Percentiles rank a stretch among this genome's conserved stretches.
These are phyloP conservation scores for Mythimna pallens DNA, from an alignment of 2,888 invertebrate genomes.

Conservation along the genomic window DNA sequence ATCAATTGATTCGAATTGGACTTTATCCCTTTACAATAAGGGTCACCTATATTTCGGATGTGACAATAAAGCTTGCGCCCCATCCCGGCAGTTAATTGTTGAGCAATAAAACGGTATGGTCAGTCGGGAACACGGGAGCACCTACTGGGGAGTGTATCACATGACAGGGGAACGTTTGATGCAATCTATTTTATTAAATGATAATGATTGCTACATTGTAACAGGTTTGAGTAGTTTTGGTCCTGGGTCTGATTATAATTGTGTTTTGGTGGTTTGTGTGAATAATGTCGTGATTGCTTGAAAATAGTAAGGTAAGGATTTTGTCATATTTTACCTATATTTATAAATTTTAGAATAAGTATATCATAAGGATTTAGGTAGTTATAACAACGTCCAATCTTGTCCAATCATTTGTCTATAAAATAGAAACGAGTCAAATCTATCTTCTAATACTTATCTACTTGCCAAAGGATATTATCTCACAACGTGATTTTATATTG, in stretches of 20 bases:
- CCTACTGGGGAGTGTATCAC: constrained; percentile 50
- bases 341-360: too few species aligned
- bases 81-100: constrained; percentile 77
- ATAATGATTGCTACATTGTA: constrained; percentile 65
- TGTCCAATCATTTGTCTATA: neutral
- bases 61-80: constrained; percentile 58
- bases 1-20: constrained; percentile 43
- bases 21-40: constrained; percentile 64
- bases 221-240: constrained; percentile 54
- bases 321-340: too few species aligned
- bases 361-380: too few species aligned
- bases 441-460: too few species aligned
- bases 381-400: neutral
- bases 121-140: constrained; percentile 60
- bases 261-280: neutral
- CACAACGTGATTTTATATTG: too few species aligned
- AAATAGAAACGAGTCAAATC: neutral
- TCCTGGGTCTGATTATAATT: constrained; percentile 18
- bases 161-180: constrained; percentile 65
- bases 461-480: neutral
- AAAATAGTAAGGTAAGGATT: neutral
- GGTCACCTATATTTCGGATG: constrained; percentile 16
- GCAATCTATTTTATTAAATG: constrained; percentile 79
- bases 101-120: constrained; percentile 86
- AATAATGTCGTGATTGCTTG: neutral